These are phyloP conservation scores for Listronotus oregonensis DNA, from an alignment of 1,140 invertebrate species.

Conservation along the genomic window DNA sequence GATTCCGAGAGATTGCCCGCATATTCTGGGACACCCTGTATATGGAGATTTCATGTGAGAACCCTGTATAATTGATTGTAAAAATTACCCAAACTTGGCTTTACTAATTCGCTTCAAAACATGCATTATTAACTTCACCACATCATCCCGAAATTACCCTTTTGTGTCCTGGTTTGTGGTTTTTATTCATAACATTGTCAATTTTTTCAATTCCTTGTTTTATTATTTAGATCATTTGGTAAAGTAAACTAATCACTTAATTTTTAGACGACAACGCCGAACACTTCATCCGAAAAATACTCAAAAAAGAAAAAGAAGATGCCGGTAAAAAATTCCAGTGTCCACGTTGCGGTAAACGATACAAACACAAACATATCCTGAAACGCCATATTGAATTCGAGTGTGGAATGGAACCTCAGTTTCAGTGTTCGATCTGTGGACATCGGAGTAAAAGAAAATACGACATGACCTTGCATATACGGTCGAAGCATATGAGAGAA, in stretches of 20 bases:
- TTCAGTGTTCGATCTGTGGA: conserved; percentile 56
- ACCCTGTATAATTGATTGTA: background rate
- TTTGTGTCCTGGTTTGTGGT: too few species aligned
- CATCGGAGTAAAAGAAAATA: conserved; percentile 43
- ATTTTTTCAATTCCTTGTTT: too few species aligned
- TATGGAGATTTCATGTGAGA: too few species aligned
- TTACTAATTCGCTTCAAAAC: too few species aligned
- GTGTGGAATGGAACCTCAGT: conserved; percentile 64
- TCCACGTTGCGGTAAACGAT: conserved; percentile 67
- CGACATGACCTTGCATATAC: conserved; percentile 41
- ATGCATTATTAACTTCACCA: too few species aligned
- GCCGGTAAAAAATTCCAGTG: conserved; percentile 55
- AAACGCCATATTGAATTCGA: conserved; percentile 67
- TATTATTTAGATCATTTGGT: too few species aligned
- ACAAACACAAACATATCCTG: conserved; percentile 65
- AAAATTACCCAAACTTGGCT: background rate
- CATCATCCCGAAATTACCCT: too few species aligned
- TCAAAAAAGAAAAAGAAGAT: conserved; percentile 1
- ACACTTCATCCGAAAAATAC: conserved; percentile 15
- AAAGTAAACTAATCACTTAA: too few species aligned
- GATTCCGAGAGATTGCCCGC: too few species aligned
- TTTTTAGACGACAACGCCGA: conserved; percentile 21
- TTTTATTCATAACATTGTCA: too few species aligned
- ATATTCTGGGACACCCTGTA: too few species aligned
- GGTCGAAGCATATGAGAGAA: conserved; percentile 32